phyloP scores from a whole-genome alignment of 2,113 vertebrate species.

The Ahaetulla prasina region DNA sequence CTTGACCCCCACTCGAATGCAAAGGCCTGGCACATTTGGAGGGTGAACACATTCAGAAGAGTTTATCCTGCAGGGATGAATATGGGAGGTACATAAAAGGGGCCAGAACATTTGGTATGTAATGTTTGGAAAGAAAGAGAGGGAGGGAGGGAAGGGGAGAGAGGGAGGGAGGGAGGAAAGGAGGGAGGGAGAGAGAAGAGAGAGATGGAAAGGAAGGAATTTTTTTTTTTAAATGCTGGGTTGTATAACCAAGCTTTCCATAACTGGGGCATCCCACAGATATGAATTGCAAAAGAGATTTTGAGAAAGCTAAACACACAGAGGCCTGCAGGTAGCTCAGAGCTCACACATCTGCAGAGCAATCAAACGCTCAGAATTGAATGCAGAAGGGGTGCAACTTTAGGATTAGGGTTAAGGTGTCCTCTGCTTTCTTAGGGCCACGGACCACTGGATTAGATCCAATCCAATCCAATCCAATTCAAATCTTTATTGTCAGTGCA shows the following conservation, averaged over 20 bases:
- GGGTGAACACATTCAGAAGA: not conserved
- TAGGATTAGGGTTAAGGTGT: not conserved
- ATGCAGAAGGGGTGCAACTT: not conserved
- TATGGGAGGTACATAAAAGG: not conserved
- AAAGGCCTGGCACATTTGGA: not conserved
- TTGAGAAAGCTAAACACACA: not conserved
- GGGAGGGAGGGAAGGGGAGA: no score
- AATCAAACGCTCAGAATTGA: not conserved
- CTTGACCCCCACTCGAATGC: not conserved
- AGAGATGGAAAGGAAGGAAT: not conserved
- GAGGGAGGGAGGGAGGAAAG: no score
- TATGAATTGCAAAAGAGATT: not conserved
- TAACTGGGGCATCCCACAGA: not conserved
- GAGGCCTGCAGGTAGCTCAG: not conserved
- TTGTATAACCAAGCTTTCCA: not conserved
- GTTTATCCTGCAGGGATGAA: not conserved
- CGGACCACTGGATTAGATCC: not conserved
- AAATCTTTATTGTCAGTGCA: no score
- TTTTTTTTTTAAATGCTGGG: not conserved
- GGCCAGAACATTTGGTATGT: not conserved
- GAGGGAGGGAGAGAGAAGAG: not conserved
- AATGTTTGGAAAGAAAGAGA: not conserved
- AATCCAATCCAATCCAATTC: no score
- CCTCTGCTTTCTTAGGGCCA: not conserved
- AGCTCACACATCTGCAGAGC: not conserved